phyloP scores from a whole-genome alignment of 2,113 vertebrate species.

The Tyrannus savana region DNA sequence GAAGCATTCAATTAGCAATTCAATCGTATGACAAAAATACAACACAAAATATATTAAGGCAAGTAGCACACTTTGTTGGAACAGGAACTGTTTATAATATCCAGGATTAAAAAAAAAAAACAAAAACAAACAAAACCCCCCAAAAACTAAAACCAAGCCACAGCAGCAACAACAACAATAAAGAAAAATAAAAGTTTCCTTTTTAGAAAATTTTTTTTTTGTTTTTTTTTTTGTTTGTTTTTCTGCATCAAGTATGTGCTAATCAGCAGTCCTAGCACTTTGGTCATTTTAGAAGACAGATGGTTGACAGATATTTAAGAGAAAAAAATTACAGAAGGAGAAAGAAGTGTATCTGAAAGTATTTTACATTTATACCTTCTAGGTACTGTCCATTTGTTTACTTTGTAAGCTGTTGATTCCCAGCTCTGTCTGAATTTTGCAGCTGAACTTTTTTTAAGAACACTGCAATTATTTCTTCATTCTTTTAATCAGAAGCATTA shows the following conservation, averaged over 20 bases:
- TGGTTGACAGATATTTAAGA: not conserved
- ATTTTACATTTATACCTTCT: not conserved
- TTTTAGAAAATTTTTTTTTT: not conserved
- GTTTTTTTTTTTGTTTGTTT: not conserved
- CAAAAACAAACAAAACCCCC: not conserved
- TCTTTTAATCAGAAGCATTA: not conserved
- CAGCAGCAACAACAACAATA: not conserved
- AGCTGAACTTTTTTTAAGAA: not conserved
- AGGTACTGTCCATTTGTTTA: not conserved
- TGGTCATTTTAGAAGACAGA: not conserved
- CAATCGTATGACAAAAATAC: not conserved
- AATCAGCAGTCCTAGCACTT: not conserved
- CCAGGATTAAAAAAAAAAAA: not conserved
- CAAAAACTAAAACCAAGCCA: not conserved
- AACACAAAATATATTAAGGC: slow-evolving; percentile 37
- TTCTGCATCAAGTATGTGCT: not conserved
- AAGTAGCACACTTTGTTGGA: not conserved
- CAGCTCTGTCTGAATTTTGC: not conserved
- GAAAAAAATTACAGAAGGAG: not conserved
- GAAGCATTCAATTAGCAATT: not conserved
- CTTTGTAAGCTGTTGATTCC: not conserved
- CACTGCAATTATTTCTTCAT: not conserved
- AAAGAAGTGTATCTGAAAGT: not conserved
- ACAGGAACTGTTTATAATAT: not conserved
- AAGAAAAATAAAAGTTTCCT: not conserved